Evolutionary conservation across 35 echinoderm and acorn worm genomes (phyloP).

Genomic region (Acanthaster planci): DNA sequence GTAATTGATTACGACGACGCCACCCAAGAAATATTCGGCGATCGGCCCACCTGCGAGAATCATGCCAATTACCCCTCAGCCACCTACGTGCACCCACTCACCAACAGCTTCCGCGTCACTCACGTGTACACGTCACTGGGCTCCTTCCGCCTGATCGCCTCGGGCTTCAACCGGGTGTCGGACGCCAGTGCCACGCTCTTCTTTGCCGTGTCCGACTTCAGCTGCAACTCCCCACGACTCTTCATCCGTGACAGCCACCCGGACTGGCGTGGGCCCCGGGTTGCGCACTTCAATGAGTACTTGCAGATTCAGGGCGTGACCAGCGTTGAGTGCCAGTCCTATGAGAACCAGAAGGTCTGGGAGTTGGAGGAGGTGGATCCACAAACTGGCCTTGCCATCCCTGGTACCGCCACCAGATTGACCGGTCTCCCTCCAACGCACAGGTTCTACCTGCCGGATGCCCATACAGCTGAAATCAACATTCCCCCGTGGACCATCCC

Average conservation of each 20-base stretch:
- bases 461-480: constrained; percentile 42
- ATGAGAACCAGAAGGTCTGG: constrained; percentile 46
- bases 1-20: constrained; percentile 41
- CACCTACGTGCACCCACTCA: neutral
- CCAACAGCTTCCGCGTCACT: neutral
- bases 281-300: neutral
- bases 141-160: neutral
- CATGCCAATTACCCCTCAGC: neutral
- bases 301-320: constrained; percentile 13
- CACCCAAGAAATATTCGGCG: neutral
- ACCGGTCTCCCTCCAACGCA: neutral
- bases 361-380: constrained; percentile 27
- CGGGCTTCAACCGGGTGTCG: constrained; percentile 55
- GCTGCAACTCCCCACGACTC: constrained; percentile 40
- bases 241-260: constrained; percentile 22
- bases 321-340: neutral
- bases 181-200: neutral
- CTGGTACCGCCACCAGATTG: neutral
- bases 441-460: constrained; percentile 24
- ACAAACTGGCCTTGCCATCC: neutral
- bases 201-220: constrained; percentile 35
- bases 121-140: constrained; percentile 42
- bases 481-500: constrained; percentile 20
- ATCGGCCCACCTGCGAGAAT: neutral
- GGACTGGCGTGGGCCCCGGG: constrained; percentile 3